Percentiles rank a stretch among this genome's conserved stretches.
phyloP scores from a whole-genome alignment of 30 jellyfish, hydroid and myxozoan species.

The Aurelia sp. region DNA sequence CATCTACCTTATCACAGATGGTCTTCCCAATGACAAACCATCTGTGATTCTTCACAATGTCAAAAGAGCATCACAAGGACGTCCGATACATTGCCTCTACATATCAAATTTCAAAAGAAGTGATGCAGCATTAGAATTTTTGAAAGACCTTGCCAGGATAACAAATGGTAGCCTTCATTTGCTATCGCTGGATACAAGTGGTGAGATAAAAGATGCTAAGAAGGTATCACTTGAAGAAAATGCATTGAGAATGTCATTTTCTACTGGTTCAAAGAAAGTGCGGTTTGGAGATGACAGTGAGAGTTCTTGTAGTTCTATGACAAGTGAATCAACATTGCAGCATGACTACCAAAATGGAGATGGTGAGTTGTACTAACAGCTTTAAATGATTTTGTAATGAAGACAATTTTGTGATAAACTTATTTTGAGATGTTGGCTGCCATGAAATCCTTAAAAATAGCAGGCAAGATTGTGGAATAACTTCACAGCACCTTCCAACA shows the following conservation, averaged over 20 bases:
- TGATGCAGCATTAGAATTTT: slow-evolving; percentile 53
- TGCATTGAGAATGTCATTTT: neutral
- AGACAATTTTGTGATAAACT: no score
- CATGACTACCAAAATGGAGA: no score
- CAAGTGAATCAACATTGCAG: no score
- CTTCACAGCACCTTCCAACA: no score
- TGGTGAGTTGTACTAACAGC: no score
- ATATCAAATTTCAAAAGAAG: slow-evolving; percentile 45
- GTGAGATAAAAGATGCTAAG: slow-evolving; percentile 2
- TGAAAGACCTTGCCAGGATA: slow-evolving; percentile 27
- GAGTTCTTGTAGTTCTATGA: neutral
- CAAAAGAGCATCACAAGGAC: slow-evolving; percentile 21
- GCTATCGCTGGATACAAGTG: slow-evolving; percentile 6
- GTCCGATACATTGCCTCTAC: slow-evolving; percentile 71
- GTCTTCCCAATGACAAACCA: slow-evolving; percentile 71
- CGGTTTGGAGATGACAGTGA: neutral
- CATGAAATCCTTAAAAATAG: no score
- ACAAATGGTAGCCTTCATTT: slow-evolving; percentile 71
- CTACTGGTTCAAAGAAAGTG: slow-evolving; percentile 2
- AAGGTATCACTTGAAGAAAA: slow-evolving; percentile 2
- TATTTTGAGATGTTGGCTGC: no score
- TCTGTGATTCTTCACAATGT: slow-evolving; percentile 57
- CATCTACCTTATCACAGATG: slow-evolving; percentile 69
- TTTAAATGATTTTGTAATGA: no score
- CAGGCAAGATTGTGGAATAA: no score